These are phyloP conservation scores for Galago senegalensis DNA, from an alignment of 2,797 vertebrate species.

Conservation along the genomic window DNA sequence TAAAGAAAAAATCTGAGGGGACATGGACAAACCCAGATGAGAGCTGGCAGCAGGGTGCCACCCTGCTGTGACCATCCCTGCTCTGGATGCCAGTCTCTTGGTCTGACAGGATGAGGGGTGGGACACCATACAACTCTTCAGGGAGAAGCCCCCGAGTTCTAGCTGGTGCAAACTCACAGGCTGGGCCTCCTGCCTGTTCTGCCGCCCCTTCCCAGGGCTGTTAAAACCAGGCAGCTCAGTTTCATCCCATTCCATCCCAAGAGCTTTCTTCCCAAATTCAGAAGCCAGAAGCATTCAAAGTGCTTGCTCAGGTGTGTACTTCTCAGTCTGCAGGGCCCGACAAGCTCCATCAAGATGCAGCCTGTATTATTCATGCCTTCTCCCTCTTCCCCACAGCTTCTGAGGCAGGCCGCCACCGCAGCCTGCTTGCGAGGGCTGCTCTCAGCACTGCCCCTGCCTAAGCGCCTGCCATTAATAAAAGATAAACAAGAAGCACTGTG, in stretches of 20 bases:
- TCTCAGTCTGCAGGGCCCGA: conserved; percentile 74
- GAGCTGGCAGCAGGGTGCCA: neutral
- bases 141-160: neutral
- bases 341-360: conserved; percentile 80
- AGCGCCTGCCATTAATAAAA: conserved; percentile 85
- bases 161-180: neutral
- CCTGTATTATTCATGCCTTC: conserved; percentile 85
- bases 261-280: neutral
- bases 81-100: neutral
- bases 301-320: conserved; percentile 75
- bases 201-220: neutral
- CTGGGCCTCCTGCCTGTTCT: neutral
- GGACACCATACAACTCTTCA: neutral
- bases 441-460: conserved; percentile 76
- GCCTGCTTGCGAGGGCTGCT: conserved; percentile 69
- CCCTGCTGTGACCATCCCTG: neutral
- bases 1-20: neutral
- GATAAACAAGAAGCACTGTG: conserved; percentile 82
- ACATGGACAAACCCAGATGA: neutral
- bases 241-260: neutral
- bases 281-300: conserved; percentile 72
- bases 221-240: neutral
- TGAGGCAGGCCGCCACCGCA: conserved; percentile 18
- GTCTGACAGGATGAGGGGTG: neutral
- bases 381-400: conserved; percentile 71